phyloP scores from a whole-genome alignment of 2,113 vertebrate genomes.

The Aviceda subcristata region DNA sequence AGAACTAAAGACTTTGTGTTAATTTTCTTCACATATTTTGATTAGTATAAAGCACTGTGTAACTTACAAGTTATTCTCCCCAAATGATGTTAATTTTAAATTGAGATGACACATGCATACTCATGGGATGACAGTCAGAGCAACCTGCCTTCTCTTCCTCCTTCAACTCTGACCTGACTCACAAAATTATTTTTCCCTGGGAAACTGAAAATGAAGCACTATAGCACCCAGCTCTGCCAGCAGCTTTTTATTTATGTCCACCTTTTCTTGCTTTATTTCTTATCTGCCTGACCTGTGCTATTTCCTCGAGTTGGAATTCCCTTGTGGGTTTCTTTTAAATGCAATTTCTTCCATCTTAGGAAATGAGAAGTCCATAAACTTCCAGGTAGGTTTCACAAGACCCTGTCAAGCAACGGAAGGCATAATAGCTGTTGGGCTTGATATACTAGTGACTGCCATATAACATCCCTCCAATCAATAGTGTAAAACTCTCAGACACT shows the following conservation, averaged over 20 bases:
- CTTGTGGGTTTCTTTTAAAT: not conserved
- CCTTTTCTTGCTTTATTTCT: not conserved
- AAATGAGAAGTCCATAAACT: slow-evolving; percentile 1
- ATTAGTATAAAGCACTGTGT: slow-evolving; percentile 13
- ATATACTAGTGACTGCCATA: not conserved
- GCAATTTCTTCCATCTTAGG: not conserved
- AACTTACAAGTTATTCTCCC: slow-evolving; percentile 22
- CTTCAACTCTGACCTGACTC: not conserved
- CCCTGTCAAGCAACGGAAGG: not conserved
- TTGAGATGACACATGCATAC: not conserved
- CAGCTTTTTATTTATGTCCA: not conserved
- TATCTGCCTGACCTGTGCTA: not conserved
- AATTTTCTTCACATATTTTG: slow-evolving; percentile 54
- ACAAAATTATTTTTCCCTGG: not conserved
- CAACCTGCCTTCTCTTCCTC: not conserved
- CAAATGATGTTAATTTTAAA: slow-evolving; percentile 52
- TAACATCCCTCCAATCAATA: not conserved
- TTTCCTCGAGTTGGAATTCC: not conserved
- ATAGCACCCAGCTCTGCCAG: not conserved
- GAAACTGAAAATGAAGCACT: not conserved
- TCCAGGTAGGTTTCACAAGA: not conserved
- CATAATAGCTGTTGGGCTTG: not conserved
- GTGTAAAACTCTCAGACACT: not conserved
- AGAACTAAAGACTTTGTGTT: slow-evolving; percentile 21
- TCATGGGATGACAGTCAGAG: not conserved